These are phyloP conservation scores for Armadillidium nasatum DNA, from an alignment of 1,140 invertebrate genomes.

Conservation along the genomic window DNA sequence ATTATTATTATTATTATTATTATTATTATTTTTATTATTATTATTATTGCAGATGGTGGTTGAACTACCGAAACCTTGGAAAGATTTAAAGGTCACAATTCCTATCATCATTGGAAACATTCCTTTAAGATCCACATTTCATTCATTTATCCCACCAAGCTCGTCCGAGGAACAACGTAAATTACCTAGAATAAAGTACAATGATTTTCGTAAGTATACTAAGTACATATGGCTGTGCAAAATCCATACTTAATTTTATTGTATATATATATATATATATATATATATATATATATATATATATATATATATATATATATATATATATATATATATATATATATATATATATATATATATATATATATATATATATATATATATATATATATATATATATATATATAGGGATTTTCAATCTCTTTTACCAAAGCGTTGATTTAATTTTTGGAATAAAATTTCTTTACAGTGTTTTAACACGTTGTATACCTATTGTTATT, in stretches of 20 bases:
- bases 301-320: not conserved
- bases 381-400: too few relatives aligned
- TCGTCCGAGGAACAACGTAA: conserved; percentile 11
- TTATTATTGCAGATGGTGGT: conserved; percentile 41
- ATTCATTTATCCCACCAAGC: conserved; percentile 33
- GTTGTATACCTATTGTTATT: too few relatives aligned
- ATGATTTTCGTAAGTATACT: conserved; percentile 43
- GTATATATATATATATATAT: not conserved
- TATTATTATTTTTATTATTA: not conserved
- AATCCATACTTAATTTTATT: too few relatives aligned
- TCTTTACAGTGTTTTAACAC: too few relatives aligned
- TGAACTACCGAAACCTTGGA: conserved; percentile 41
- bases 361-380: too few relatives aligned
- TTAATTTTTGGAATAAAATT: too few relatives aligned
- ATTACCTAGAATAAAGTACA: conserved; percentile 40
- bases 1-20: not conserved
- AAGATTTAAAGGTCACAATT: conserved; percentile 45
- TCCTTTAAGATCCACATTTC: conserved; percentile 44
- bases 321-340: not conserved
- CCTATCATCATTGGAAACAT: conserved; percentile 47
- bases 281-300: not conserved
- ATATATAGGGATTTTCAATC: too few relatives aligned
- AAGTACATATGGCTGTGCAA: not conserved
- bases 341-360: too few relatives aligned
- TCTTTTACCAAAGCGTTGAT: too few relatives aligned